phyloP scores from a whole-genome alignment of 2,113 vertebrate genomes.

The Cyphomyrus plagiostoma region DNA sequence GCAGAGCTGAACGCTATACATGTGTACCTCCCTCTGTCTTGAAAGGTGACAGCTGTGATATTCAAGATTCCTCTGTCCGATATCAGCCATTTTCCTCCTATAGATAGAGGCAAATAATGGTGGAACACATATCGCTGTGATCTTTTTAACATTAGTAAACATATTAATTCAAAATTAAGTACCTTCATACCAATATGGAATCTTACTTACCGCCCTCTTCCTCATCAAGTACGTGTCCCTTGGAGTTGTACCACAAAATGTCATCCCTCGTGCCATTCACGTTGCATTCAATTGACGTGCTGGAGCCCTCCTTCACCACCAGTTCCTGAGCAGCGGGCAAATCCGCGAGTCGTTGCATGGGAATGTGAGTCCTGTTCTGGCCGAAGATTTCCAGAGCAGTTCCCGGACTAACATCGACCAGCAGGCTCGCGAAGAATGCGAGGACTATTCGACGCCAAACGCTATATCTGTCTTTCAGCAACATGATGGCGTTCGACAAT shows the following conservation, averaged over 20 bases:
- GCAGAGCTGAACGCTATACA: conserved; percentile 50
- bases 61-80: conserved; percentile 65
- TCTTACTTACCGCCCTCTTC: conserved; percentile 56
- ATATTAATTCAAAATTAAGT: not conserved
- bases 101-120: not conserved
- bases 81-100: conserved; percentile 74
- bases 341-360: conserved; percentile 35
- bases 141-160: not conserved
- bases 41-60: conserved; percentile 76
- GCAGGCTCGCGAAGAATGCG: not conserved
- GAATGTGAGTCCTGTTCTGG: not conserved
- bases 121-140: not conserved
- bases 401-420: conserved; percentile 21
- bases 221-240: conserved; percentile 60
- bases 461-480: not conserved
- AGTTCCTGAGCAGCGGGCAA: conserved; percentile 52
- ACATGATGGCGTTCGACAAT: not conserved
- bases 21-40: conserved; percentile 83
- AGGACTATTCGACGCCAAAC: not conserved
- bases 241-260: conserved; percentile 82
- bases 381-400: not conserved
- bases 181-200: not conserved
- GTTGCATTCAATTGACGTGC: conserved; percentile 74
- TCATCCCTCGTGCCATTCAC: conserved; percentile 54
- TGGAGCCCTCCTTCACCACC: conserved; percentile 77